Conservation (phyloP, 30 jellyfish, hydroid and myxozoan genomes). For the Clytia hemisphaerica region DNA sequence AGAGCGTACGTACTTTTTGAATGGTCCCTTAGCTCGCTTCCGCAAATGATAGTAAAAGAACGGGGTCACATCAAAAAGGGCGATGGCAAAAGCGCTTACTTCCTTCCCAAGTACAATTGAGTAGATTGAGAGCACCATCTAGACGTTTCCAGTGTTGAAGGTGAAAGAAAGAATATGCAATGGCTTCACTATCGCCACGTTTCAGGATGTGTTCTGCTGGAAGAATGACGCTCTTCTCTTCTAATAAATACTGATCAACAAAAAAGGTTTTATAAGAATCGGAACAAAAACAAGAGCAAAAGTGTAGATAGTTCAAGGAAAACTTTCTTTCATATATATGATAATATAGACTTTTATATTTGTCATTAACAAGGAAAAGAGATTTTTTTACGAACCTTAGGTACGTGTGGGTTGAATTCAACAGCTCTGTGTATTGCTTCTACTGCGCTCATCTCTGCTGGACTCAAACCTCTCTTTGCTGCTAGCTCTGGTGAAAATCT, state of each 20-base stretch:
- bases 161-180: constrained; percentile 86
- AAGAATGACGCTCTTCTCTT: constrained; percentile 59
- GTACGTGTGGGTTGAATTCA: constrained; percentile 92
- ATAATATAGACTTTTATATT: no score
- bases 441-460: constrained; percentile 91
- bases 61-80: no score
- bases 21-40: no score
- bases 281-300: no score
- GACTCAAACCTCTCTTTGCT: constrained; percentile 82
- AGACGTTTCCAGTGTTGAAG: constrained; percentile 79
- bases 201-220: constrained; percentile 90
- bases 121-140: constrained; percentile 80
- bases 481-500: constrained; percentile 94
- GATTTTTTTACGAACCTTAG: constrained; percentile 59
- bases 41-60: no score
- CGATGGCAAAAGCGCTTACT: constrained; percentile 49
- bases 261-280: background rate
- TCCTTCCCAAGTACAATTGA: constrained; percentile 95
- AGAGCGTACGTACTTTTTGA: no score
- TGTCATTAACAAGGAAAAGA: no score
- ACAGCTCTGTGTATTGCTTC: constrained; percentile 98
- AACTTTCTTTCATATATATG: no score
- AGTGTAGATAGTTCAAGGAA: no score
- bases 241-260: constrained; percentile 59
- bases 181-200: constrained; percentile 95